phyloP scores from a whole-genome alignment of 2,888 invertebrate species.

The Sarcophaga rosellei region DNA sequence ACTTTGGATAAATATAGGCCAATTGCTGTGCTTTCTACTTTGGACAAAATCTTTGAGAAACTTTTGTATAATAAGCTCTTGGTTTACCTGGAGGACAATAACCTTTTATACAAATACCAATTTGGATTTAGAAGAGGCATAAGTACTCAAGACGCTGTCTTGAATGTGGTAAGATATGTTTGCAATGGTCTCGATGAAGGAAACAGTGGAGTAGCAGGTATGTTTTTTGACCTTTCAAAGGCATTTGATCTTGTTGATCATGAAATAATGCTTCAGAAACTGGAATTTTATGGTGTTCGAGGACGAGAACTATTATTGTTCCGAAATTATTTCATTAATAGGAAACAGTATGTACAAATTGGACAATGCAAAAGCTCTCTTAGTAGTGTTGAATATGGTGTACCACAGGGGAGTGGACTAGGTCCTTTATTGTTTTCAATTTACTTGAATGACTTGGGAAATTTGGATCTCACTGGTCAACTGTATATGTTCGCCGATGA shows the following conservation, averaged over 20 bases:
- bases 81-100: neutral
- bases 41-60: constrained; percentile 30
- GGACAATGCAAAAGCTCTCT: neutral
- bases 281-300: constrained; percentile 12
- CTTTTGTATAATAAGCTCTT: neutral
- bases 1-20: too few relatives aligned
- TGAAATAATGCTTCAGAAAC: constrained; percentile 12
- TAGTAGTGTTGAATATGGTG: neutral
- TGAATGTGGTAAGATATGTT: neutral
- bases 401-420: neutral
- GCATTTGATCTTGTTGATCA: constrained; percentile 39
- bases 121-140: neutral
- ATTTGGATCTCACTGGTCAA: neutral
- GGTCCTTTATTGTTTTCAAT: neutral
- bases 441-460: neutral
- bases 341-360: too few relatives aligned
- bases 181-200: constrained; percentile 23
- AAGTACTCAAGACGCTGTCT: neutral
- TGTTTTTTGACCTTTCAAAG: constrained; percentile 27
- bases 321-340: neutral
- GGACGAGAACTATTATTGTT: neutral
- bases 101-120: neutral
- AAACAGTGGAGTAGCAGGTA: neutral
- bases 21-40: neutral
- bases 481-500: too few relatives aligned